Conservation (phyloP, 2,797 vertebrate genomes). For the Phylloscopus collybita region DNA sequence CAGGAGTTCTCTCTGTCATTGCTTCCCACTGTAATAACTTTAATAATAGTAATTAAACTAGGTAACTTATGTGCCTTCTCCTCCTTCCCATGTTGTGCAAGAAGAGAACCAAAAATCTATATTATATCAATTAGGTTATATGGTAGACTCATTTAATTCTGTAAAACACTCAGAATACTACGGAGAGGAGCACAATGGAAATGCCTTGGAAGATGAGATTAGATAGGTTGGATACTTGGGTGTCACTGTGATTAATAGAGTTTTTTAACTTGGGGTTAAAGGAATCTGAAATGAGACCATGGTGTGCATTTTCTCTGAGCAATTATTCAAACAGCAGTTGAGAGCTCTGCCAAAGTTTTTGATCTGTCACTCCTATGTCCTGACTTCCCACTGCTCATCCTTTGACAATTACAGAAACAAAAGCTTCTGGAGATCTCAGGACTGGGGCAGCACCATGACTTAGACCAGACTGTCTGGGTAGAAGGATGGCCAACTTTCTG, state of each 20-base stretch:
- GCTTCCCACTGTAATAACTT: not conserved
- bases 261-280: slow-evolving; percentile 17
- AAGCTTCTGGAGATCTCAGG: not conserved
- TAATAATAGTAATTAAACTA: slow-evolving; percentile 18
- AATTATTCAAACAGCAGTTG: not conserved
- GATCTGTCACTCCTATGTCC: not conserved
- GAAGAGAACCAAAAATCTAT: not conserved
- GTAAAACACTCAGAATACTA: not conserved
- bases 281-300: not conserved
- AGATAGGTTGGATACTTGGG: not conserved
- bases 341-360: not conserved
- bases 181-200: not conserved
- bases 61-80: not conserved
- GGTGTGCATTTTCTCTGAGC: slow-evolving; percentile 1
- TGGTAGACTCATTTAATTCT: slow-evolving; percentile 22
- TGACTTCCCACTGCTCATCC: not conserved
- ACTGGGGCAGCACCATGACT: not conserved
- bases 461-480: not conserved
- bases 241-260: slow-evolving; percentile 6
- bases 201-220: not conserved
- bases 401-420: not conserved
- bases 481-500: not conserved
- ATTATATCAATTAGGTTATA: slow-evolving; percentile 14
- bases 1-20: not conserved
- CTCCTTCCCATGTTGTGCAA: not conserved